phyloP scores from a whole-genome alignment of 37 sponge, comb jelly and placozoan genomes.

The Halichondria panicea region DNA sequence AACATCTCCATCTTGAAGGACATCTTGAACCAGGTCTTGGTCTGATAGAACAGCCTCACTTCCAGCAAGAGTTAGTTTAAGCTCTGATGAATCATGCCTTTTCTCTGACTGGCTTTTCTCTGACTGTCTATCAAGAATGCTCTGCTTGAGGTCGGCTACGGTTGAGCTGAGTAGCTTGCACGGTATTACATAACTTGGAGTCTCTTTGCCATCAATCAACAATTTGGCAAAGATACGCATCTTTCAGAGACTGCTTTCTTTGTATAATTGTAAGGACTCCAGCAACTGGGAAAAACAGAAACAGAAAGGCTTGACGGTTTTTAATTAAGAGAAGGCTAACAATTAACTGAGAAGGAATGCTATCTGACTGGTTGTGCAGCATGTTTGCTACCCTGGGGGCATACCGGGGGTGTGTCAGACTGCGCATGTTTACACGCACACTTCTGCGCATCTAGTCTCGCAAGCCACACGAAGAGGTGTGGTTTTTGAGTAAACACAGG shows the following conservation, averaged over 20 bases:
- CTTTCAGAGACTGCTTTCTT: no score
- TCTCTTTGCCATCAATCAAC: not conserved
- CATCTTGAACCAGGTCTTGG: constrained; percentile 25
- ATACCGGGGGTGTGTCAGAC: not conserved
- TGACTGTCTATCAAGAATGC: not conserved
- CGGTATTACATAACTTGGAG: constrained; percentile 11
- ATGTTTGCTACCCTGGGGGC: not conserved
- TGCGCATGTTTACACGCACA: not conserved
- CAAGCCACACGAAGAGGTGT: no score
- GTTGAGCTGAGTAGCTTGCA: not conserved
- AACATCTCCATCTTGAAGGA: constrained; percentile 57
- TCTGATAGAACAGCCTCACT: constrained; percentile 32
- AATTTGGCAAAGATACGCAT: constrained; percentile 50
- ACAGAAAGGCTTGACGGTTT: not conserved
- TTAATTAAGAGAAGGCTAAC: no score
- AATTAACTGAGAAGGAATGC: not conserved
- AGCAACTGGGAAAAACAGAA: not conserved
- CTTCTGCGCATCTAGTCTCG: not conserved
- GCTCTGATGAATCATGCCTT: no score
- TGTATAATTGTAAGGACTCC: no score
- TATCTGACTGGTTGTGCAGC: not conserved
- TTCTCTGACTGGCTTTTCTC: not conserved
- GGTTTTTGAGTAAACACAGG: no score
- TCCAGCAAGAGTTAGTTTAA: no score
- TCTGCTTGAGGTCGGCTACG: constrained; percentile 5